Conservation (phyloP, 1,140 invertebrate species). For the Tetramorium alpestre region DNA sequence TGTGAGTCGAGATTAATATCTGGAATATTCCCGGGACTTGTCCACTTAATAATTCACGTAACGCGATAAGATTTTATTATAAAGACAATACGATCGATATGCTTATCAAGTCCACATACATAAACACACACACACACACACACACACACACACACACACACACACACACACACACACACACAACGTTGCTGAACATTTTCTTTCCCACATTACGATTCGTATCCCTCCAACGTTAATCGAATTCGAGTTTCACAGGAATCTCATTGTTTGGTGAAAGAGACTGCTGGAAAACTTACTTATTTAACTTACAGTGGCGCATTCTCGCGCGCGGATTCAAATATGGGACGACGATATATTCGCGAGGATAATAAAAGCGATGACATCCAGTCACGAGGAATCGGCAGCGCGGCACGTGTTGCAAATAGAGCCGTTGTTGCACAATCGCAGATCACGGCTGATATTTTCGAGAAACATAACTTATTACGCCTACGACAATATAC, state of each 20-base stretch:
- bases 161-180: too few species aligned
- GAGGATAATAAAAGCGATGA: constrained; percentile 58
- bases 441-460: constrained; percentile 58
- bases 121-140: too few species aligned
- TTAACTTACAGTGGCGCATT: not conserved
- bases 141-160: too few species aligned
- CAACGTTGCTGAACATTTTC: not conserved
- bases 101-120: too few species aligned
- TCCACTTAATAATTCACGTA: not conserved
- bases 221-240: not conserved
- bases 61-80: not conserved
- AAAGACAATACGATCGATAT: not conserved
- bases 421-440: constrained; percentile 63
- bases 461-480: constrained; percentile 67
- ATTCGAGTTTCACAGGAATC: not conserved
- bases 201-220: not conserved
- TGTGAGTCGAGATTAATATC: not conserved
- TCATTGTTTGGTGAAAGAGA: not conserved
- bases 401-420: constrained; percentile 29
- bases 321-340: not conserved
- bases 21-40: not conserved
- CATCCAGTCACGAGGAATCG: constrained; percentile 25
- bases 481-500: constrained; percentile 50
- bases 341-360: not conserved
- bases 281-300: not conserved